phyloP scores from a whole-genome alignment of 1,140 invertebrate genomes.

The Macrobrachium rosenbergii region DNA sequence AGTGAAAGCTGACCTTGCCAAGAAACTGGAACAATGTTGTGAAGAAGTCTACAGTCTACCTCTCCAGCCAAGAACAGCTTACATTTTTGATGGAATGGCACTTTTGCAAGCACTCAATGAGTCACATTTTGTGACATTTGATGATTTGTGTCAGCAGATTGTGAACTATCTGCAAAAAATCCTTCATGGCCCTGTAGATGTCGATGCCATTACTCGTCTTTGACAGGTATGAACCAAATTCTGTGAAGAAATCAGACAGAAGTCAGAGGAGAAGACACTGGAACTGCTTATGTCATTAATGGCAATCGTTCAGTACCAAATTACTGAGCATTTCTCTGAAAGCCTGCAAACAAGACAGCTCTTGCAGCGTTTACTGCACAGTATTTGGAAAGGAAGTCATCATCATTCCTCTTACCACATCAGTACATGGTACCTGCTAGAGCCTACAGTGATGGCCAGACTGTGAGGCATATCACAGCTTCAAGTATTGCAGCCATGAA shows the following conservation, averaged over 20 bases:
- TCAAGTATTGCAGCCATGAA: no score
- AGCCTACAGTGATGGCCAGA: no score
- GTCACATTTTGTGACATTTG: not conserved
- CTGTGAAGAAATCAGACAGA: constrained; percentile 3
- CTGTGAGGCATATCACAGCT: no score
- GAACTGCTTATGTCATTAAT: not conserved
- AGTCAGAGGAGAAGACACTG: not conserved
- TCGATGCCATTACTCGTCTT: constrained; percentile 4
- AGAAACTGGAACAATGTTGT: not conserved
- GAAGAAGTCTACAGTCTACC: constrained; percentile 1
- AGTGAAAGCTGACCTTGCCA: not conserved
- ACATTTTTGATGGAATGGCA: constrained; percentile 6
- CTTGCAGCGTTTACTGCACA: no score
- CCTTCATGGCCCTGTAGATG: not conserved
- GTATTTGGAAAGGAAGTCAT: no score
- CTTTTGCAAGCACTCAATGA: not conserved
- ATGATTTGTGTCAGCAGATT: not conserved
- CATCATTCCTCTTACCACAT: no score
- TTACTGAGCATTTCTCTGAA: constrained; percentile 1
- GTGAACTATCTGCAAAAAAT: not conserved
- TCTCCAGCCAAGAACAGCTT: constrained; percentile 13
- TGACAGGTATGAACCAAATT: constrained; percentile 1
- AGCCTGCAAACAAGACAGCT: no score
- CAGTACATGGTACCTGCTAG: no score
- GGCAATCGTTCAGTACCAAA: constrained; percentile 4